These are phyloP conservation scores for Ethmia dodecea DNA, from an alignment of 2,888 invertebrate species.

Conservation along the genomic window DNA sequence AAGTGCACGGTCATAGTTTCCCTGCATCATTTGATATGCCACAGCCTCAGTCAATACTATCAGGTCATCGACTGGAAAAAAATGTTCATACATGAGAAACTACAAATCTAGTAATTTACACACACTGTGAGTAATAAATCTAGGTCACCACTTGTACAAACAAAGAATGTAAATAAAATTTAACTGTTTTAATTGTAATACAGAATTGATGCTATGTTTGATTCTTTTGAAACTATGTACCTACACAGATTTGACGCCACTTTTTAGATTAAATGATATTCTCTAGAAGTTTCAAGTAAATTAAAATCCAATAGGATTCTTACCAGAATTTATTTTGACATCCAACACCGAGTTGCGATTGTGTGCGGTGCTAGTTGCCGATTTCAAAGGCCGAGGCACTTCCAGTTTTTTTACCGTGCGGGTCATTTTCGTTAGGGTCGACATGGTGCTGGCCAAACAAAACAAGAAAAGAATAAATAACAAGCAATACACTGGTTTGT, in stretches of 20 bases:
- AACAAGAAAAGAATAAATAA: slow-evolving; percentile 5
- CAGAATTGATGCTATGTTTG: too few species aligned
- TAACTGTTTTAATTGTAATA: too few species aligned
- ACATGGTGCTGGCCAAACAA: slow-evolving; percentile 58
- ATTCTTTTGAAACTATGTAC: too few species aligned
- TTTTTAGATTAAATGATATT: too few species aligned
- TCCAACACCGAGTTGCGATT: slow-evolving; percentile 71
- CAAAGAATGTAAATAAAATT: too few species aligned
- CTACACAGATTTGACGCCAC: too few species aligned
- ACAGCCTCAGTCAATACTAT: slow-evolving; percentile 90
- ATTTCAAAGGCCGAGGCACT: slow-evolving; percentile 85
- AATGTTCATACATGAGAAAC: background rate
- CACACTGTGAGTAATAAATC: slow-evolving; percentile 6
- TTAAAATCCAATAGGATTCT: slow-evolving; percentile 21
- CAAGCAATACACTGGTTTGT: background rate
- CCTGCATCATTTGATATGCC: slow-evolving; percentile 85
- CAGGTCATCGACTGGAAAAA: slow-evolving; percentile 85
- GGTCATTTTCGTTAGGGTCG: slow-evolving; percentile 80
- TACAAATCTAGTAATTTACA: slow-evolving; percentile 8
- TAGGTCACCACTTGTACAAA: slow-evolving; percentile 10
- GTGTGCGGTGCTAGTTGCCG: slow-evolving; percentile 75
- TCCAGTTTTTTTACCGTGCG: slow-evolving; percentile 85
- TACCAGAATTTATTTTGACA: slow-evolving; percentile 74
- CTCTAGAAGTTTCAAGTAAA: too few species aligned
- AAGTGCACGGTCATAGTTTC: slow-evolving; percentile 82